These are phyloP conservation scores for Ectemnius cavifrons DNA, from an alignment of 2,888 invertebrate species.

Conservation along the genomic window DNA sequence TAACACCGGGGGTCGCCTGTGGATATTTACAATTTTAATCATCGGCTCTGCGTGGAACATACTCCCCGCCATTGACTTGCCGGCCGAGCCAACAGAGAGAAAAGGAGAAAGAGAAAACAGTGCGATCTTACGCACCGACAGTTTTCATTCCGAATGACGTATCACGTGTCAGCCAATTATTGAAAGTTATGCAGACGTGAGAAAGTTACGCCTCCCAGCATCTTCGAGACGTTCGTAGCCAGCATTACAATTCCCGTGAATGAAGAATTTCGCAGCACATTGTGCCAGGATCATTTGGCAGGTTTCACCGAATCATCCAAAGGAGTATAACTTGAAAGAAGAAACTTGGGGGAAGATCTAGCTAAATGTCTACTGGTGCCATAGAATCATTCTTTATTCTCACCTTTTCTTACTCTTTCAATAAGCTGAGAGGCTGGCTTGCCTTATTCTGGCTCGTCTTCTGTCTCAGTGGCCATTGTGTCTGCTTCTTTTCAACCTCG, in stretches of 20 bases:
- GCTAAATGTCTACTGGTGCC: too few species aligned
- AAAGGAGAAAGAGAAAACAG: too few species aligned
- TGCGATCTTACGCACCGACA: conserved; percentile 36
- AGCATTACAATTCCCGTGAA: background rate
- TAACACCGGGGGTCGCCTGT: conserved; percentile 70
- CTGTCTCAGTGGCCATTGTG: conserved; percentile 27
- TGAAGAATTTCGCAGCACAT: too few species aligned
- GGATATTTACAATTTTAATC: conserved; percentile 74
- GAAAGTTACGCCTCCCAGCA: background rate
- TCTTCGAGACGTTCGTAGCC: conserved; percentile 1
- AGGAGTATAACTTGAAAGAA: conserved; percentile 2
- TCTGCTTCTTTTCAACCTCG: conserved; percentile 43
- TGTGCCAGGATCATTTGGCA: background rate
- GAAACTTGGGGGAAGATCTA: background rate
- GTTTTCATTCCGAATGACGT: conserved; percentile 60
- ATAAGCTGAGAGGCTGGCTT: too few species aligned
- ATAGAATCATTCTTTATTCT: too few species aligned
- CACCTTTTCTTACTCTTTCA: too few species aligned
- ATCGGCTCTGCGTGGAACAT: conserved; percentile 69
- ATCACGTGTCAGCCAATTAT: conserved; percentile 58
- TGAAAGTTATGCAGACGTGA: conserved; percentile 36
- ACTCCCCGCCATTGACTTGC: conserved; percentile 42
- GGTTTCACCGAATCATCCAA: background rate
- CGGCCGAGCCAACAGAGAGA: conserved; percentile 7
- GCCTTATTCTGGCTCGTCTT: background rate